Base-by-base conservation (phyloP, 2,888 invertebrate species). In the Oeneis ivallda region DNA sequence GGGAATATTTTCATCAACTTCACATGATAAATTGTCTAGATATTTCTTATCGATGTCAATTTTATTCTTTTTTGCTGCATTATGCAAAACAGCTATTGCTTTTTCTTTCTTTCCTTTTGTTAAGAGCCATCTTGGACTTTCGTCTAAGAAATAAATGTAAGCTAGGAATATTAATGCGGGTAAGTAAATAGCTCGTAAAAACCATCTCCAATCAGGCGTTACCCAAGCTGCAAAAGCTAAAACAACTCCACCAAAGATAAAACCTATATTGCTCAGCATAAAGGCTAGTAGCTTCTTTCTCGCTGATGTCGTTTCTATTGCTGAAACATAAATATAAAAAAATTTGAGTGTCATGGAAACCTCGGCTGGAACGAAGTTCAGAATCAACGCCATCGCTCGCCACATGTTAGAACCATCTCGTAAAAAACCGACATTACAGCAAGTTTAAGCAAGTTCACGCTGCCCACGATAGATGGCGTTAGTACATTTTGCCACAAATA, bases 101-200 rank as follows among this genome's bases (percentile, higher is more conserved):
- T 94, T 89, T 0, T 94, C 92, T 66, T 93, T 93, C 69, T 93
- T 92, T 6, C 94, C 94, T 79, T 94, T 94, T 19, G 94, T 94
- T n/a, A 96, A 83, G 5, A 96, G 89, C 97, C 97, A 97, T 76
- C 96, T 92, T 15, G 95, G 93, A 62, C 95, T 96, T 83, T 96
- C 96, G 5, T 96, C 95, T 45, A 95, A 84, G 0, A 94, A 74
- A 92, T 94, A 95, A 52, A 93, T 91, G 75, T 95, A 95, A 6
- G 93, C 81, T 54, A 96, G 78, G 69, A 95, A 93, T 0, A 96
- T 79, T 8, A 96, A 78, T 0, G 94, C 93, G 0, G 96, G 96
- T 0, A 93, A 84, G 75, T 96, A 96, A 11, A 95, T 85, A 1
- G 94, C 92, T 70, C 94, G 87, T 15, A 96, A 87, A 34, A 94